Base-by-base conservation (phyloP, 1,140 invertebrate genomes). In the Apis laboriosa region DNA sequence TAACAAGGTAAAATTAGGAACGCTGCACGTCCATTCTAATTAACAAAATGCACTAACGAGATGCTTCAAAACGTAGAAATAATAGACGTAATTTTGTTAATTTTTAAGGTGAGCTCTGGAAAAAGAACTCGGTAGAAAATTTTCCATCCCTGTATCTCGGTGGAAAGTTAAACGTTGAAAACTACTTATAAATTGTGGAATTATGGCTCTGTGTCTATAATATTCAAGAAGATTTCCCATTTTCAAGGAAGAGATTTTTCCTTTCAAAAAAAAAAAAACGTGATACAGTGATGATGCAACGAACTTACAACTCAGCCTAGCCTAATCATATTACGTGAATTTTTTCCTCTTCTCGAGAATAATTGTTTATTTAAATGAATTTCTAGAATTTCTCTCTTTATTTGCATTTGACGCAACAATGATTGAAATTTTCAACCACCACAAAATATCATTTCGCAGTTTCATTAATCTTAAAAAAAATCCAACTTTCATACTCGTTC, bases 151-250 rank as follows among this genome's bases (percentile, higher is more conserved):
- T 1, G 71, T 9, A 15, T 64, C 43, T 13, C n/a, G 74, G 15
- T 51, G 13, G 43, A 51, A 76, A 60, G 49, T 53, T 76, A 51
- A 76, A 63, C 43, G 58, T 49, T 28, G 60, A 49, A 28, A 76
- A 76, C 28, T 76, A 24, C 74, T 76, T 51, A 63, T 76, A 76
- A 76, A 64, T 76, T 64, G 60, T 49, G 19, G 1, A 61, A n/a
- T 73, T 73, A 73, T 24, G 28, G 28, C 28, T 63, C 13, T 53
- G n/a, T 63, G 17, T n/a, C 0, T 43, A 43, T 7, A 43, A 43
- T 43, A 43, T 43, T 43, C 4, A 43, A 43, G 5, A 43, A 43
- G 34, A 43, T 43, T 0, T 34, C 34, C 4, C 34, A 34, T 34
- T 34, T 34, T 34, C 34, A 15, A 24, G 13, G 4, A 13, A 24